These are phyloP conservation scores for Trichonephila clavata DNA, from an alignment of 1,140 invertebrate species.

Conservation along the genomic window DNA sequence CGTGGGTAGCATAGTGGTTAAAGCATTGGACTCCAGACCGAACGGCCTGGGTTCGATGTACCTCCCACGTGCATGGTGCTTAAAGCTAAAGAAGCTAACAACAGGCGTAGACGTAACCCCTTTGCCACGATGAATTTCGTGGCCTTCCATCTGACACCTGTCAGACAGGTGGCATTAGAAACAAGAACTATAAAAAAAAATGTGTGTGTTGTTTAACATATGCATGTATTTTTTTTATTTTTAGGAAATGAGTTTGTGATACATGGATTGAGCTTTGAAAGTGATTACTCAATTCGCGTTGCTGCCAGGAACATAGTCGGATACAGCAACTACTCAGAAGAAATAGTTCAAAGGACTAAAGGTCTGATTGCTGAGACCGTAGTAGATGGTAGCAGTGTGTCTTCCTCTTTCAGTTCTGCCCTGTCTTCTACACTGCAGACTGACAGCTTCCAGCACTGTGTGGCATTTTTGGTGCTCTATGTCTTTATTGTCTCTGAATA, in stretches of 20 bases:
- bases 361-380: constrained; percentile 71
- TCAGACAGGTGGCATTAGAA: too few species aligned
- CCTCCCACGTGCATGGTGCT: too few species aligned
- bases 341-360: constrained; percentile 77
- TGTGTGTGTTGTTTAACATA: too few species aligned
- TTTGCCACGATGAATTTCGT: too few species aligned
- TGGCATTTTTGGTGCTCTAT: neutral
- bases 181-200: too few species aligned
- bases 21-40: too few species aligned
- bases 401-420: constrained; percentile 65
- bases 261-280: constrained; percentile 78
- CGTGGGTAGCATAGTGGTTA: too few species aligned
- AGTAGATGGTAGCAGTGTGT: constrained; percentile 67
- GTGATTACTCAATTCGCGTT: constrained; percentile 78
- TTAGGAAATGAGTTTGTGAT: constrained; percentile 66
- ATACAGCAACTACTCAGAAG: constrained; percentile 78
- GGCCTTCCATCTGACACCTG: too few species aligned
- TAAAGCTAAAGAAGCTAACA: too few species aligned
- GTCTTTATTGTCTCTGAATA: neutral
- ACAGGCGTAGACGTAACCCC: too few species aligned
- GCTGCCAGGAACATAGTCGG: constrained; percentile 79
- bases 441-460: neutral
- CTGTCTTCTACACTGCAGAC: neutral
- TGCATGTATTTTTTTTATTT: neutral
- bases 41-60: too few species aligned